These are phyloP conservation scores for Osmerus mordax DNA, from an alignment of 2,113 vertebrate genomes.

Conservation along the genomic window DNA sequence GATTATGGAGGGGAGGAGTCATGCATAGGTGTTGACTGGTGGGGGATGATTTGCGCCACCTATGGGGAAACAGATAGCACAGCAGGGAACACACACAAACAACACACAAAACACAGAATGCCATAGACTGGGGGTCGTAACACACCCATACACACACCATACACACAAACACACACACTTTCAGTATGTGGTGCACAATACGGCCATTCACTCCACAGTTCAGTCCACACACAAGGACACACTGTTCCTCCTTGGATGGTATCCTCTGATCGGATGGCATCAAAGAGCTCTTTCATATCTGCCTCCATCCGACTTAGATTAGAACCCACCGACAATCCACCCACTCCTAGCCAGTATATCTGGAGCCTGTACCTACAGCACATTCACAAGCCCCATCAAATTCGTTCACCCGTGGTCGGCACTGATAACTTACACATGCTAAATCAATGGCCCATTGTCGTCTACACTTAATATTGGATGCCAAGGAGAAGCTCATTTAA, in stretches of 20 bases:
- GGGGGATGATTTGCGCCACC: too few species aligned
- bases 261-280: constrained; percentile 36
- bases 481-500: too few species aligned
- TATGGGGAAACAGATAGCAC: too few species aligned
- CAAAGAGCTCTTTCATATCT: constrained; percentile 56
- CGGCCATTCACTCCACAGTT: constrained; percentile 58
- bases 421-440: too few species aligned
- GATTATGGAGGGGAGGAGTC: too few species aligned
- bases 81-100: too few species aligned
- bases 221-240: constrained; percentile 48
- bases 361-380: constrained; percentile 41
- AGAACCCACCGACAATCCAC: constrained; percentile 14
- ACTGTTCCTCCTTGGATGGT: constrained; percentile 49
- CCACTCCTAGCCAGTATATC: constrained; percentile 23
- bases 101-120: too few species aligned
- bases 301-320: constrained; percentile 36
- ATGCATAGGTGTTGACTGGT: too few species aligned
- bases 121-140: too few species aligned
- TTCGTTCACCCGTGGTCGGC: constrained; percentile 7
- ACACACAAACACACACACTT: constrained; percentile 7
- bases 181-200: constrained; percentile 25
- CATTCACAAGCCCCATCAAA: constrained; percentile 39
- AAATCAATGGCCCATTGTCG: too few species aligned
- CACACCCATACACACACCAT: constrained; percentile 4
- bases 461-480: too few species aligned